Evolutionary conservation across 1,140 invertebrate species (phyloP).

Genomic region (Drosophila albomicans): DNA sequence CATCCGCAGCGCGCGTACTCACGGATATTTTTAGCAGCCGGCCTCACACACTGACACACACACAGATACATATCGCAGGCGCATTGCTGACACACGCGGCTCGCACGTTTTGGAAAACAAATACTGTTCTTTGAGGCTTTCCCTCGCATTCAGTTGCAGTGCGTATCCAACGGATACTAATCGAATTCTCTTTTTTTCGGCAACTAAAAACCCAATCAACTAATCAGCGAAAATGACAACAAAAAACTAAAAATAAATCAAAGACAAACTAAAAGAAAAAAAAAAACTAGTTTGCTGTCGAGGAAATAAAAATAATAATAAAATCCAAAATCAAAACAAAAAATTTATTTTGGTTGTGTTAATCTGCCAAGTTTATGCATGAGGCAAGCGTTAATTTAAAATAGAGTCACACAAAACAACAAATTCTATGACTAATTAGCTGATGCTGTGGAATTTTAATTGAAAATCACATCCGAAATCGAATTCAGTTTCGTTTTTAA

Average conservation of each 20-base stretch:
- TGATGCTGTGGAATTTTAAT: slow-evolving; percentile 67
- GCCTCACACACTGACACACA: slow-evolving; percentile 57
- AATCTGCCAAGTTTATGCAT: slow-evolving; percentile 67
- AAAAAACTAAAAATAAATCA: slow-evolving; percentile 31
- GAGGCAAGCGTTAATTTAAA: slow-evolving; percentile 65
- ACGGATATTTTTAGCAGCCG: slow-evolving; percentile 81
- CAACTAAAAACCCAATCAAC: slow-evolving; percentile 9
- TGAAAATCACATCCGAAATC: slow-evolving; percentile 41
- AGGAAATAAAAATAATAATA: slow-evolving; percentile 54
- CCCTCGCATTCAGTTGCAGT: slow-evolving; percentile 35
- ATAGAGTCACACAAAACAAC: slow-evolving; percentile 43
- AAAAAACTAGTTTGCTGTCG: slow-evolving; percentile 49
- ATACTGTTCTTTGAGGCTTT: slow-evolving; percentile 55
- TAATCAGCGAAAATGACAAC: slow-evolving; percentile 20
- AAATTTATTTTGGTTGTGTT: slow-evolving; percentile 56
- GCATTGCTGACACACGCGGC: slow-evolving; percentile 70
- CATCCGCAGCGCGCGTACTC: slow-evolving; percentile 62
- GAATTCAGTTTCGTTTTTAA: slow-evolving; percentile 15
- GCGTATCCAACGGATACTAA: slow-evolving; percentile 32
- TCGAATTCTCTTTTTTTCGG: neutral
- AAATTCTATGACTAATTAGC: slow-evolving; percentile 75
- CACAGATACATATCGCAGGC: slow-evolving; percentile 18
- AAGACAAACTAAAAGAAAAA: slow-evolving; percentile 20
- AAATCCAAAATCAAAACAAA: slow-evolving; percentile 56
- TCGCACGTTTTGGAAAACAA: slow-evolving; percentile 75